These are phyloP conservation scores for Sitta europaea DNA, from an alignment of 2,113 vertebrate species.

Conservation along the genomic window DNA sequence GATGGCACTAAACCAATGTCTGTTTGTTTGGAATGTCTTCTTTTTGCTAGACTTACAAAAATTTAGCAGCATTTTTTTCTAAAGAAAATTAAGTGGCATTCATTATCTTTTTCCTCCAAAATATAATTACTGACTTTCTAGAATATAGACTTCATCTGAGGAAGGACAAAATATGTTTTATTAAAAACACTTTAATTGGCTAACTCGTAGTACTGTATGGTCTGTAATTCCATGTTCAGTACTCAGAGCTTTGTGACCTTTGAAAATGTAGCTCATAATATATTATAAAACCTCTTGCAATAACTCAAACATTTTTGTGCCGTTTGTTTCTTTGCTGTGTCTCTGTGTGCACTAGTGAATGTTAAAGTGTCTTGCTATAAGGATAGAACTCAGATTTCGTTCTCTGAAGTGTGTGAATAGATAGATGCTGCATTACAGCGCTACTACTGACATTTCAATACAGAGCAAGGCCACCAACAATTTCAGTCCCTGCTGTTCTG, in stretches of 20 bases:
- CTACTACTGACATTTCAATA: slow-evolving; percentile 64
- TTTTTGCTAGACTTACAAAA: not conserved
- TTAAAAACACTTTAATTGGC: not conserved
- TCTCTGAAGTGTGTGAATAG: slow-evolving; percentile 17
- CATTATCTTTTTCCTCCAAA: not conserved
- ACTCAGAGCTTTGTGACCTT: not conserved
- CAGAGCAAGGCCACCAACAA: slow-evolving; percentile 23
- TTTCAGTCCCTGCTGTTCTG: slow-evolving; percentile 41
- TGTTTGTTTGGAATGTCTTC: not conserved
- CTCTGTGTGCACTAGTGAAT: not conserved
- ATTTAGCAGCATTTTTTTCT: not conserved
- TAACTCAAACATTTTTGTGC: not conserved
- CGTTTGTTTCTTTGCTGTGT: not conserved
- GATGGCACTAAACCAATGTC: accelerated
- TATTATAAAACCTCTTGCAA: not conserved
- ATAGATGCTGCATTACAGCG: not conserved
- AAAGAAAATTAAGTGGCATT: not conserved
- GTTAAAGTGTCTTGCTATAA: slow-evolving; percentile 22
- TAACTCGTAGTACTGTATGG: not conserved
- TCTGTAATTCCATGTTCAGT: not conserved
- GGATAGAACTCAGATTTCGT: not conserved
- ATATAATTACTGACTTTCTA: not conserved
- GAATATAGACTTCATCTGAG: not conserved
- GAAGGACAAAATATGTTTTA: not conserved
- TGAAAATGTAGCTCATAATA: not conserved